phyloP scores from a whole-genome alignment of 2,888 invertebrate genomes.

The Drosophila falleni region DNA sequence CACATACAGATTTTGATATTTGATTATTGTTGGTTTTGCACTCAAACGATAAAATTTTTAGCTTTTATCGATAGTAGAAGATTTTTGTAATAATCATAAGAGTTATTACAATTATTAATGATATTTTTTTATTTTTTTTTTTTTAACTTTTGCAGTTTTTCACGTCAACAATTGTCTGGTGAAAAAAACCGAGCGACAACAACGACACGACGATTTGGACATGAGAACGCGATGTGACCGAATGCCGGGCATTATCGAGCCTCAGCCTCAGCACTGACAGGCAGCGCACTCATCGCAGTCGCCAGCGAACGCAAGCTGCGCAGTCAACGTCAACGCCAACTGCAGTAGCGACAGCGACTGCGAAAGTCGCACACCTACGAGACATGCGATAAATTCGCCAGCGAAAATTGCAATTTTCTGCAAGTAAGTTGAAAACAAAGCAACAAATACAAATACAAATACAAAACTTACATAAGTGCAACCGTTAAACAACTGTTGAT shows the following conservation, averaged over 20 bases:
- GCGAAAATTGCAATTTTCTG: slow-evolving; percentile 64
- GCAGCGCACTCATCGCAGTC: slow-evolving; percentile 49
- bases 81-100: neutral
- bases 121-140: too few species aligned
- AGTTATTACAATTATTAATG: neutral
- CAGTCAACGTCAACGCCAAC: slow-evolving; percentile 29
- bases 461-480: slow-evolving; percentile 16
- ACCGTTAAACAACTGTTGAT: slow-evolving; percentile 4
- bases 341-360: neutral
- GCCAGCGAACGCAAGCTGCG: slow-evolving; percentile 19
- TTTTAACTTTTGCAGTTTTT: too few species aligned
- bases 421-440: slow-evolving; percentile 34
- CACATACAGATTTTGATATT: neutral
- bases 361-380: slow-evolving; percentile 9
- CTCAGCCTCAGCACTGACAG: slow-evolving; percentile 47
- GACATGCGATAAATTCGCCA: slow-evolving; percentile 19
- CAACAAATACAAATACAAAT: neutral
- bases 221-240: slow-evolving; percentile 81
- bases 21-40: neutral
- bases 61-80: neutral
- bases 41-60: neutral
- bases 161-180: slow-evolving; percentile 28
- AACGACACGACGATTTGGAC: slow-evolving; percentile 68
- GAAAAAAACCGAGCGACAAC: slow-evolving; percentile 22
- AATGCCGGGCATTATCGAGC: slow-evolving; percentile 75